A percentile compares a stretch with the other conserved stretches of the same genome.
Conservation (phyloP, 2,888 invertebrate species). For the Hecatera dysodea region DNA sequence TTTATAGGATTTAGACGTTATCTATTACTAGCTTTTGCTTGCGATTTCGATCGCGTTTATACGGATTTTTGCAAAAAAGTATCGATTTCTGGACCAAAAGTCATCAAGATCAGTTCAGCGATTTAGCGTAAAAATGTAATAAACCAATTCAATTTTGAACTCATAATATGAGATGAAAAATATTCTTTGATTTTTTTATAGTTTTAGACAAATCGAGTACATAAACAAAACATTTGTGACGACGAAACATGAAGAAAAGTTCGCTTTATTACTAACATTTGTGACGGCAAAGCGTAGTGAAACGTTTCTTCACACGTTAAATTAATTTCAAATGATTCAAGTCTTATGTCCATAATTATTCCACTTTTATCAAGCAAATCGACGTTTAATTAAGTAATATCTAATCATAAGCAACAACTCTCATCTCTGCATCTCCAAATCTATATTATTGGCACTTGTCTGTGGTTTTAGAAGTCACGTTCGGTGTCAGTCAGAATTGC, state of each 20-base stretch:
- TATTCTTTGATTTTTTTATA: neutral
- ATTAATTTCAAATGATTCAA: neutral
- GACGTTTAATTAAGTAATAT: neutral
- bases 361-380: neutral
- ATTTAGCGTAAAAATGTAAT: too few species aligned
- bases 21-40: neutral
- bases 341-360: neutral
- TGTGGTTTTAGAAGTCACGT: neutral
- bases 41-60: neutral
- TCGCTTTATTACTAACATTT: too few species aligned
- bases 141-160: too few species aligned
- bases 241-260: neutral
- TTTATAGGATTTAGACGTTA: too few species aligned
- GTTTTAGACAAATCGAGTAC: neutral
- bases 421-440: neutral
- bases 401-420: neutral
- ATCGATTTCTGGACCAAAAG: too few species aligned
- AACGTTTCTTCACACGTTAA: neutral
- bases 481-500: neutral
- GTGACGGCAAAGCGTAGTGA: neutral
- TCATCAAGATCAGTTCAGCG: too few species aligned
- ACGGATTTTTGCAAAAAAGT: too few species aligned
- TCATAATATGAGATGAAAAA: too few species aligned
- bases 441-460: neutral
- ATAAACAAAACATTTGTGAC: neutral